Conservation (phyloP, 2,888 invertebrate species). For the Eristalis tenax region DNA sequence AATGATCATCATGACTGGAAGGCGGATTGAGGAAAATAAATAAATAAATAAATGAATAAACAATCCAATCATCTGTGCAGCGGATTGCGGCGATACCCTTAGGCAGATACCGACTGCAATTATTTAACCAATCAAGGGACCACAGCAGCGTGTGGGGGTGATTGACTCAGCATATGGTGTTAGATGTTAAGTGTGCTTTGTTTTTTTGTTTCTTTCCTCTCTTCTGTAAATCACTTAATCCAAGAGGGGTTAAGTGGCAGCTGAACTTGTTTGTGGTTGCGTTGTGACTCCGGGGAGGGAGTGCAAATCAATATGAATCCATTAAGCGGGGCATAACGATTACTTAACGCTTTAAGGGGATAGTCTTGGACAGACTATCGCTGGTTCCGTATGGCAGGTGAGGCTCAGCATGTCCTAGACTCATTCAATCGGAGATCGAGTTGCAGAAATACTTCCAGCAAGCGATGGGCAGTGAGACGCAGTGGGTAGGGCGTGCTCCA, state of each 20-base stretch:
- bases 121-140: conserved; percentile 10
- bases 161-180: not conserved
- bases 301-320: not conserved
- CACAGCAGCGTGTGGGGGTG: not conserved
- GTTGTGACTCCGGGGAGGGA: not conserved
- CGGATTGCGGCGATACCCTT: not conserved
- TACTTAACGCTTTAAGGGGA: no score
- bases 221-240: conserved; percentile 1
- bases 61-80: conserved; percentile 15
- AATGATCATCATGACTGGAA: conserved; percentile 14
- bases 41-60: not conserved
- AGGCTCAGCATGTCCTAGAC: no score
- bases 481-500: no score
- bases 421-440: no score
- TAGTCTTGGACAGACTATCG: no score
- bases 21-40: conserved; percentile 25
- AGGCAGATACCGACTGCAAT: conserved; percentile 24
- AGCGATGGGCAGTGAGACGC: no score
- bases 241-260: not conserved
- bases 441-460: no score
- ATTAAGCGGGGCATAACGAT: no score
- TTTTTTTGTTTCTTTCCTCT: not conserved
- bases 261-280: not conserved
- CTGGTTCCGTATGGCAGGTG: no score
- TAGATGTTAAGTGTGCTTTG: not conserved